Conservation (phyloP, 2,113 vertebrate genomes). For the Synodontis membranacea region DNA sequence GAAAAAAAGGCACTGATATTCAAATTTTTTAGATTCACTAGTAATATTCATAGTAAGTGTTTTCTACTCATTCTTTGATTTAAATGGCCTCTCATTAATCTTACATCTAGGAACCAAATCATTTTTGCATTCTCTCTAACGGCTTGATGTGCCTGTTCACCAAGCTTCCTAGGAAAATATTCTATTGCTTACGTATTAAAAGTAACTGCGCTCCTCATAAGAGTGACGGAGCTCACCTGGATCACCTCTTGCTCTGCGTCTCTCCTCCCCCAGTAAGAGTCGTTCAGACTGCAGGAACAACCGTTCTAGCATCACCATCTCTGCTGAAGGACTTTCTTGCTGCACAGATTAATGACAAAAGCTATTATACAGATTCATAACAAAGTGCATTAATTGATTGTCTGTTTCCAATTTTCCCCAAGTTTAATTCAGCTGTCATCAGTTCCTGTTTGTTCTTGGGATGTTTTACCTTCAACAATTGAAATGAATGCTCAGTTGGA, state of each 20-base stretch:
- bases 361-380: not conserved
- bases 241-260: constrained; percentile 69
- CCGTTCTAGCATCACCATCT: constrained; percentile 83
- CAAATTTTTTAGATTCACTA: too few relatives aligned
- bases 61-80: not conserved
- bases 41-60: not conserved
- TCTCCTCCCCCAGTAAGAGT: constrained; percentile 70
- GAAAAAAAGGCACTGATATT: too few relatives aligned
- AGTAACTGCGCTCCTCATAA: not conserved
- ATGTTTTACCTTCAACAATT: not conserved
- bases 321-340: constrained; percentile 79
- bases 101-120: not conserved
- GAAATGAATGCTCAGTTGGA: not conserved
- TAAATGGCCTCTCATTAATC: not conserved
- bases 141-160: not conserved
- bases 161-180: not conserved
- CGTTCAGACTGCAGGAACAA: constrained; percentile 81
- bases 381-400: not conserved
- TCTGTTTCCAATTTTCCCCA: not conserved
- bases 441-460: not conserved
- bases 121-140: not conserved
- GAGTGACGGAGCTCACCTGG: constrained; percentile 66
- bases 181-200: not conserved
- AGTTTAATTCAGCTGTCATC: not conserved
- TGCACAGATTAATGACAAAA: constrained; percentile 52